Conservation (phyloP, 1,140 invertebrate genomes). For the Temnothorax nylanderi region DNA sequence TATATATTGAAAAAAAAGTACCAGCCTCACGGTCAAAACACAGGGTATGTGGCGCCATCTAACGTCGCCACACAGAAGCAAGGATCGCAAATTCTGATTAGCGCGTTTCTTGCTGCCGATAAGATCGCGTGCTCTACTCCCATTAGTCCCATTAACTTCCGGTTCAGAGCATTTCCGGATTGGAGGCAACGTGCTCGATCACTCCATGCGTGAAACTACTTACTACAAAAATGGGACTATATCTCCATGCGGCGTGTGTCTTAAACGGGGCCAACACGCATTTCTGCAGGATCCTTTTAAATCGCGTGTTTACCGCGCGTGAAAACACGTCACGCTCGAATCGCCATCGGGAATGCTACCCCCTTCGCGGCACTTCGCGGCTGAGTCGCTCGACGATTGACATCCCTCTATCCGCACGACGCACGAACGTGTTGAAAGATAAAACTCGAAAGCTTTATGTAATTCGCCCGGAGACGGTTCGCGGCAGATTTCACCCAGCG, state of each 20-base stretch:
- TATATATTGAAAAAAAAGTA: too few relatives aligned
- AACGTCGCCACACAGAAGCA: background rate
- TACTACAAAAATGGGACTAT: constrained; percentile 44
- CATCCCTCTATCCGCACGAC: background rate
- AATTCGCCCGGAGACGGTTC: background rate
- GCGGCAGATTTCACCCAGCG: background rate
- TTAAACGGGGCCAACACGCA: constrained; percentile 70
- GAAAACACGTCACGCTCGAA: background rate
- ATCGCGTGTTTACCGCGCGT: constrained; percentile 53
- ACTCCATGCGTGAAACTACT: constrained; percentile 29
- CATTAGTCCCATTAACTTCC: background rate
- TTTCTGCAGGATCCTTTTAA: constrained; percentile 74
- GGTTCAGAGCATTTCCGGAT: background rate
- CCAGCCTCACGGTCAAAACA: background rate
- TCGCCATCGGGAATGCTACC: background rate
- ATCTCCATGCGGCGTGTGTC: constrained; percentile 51
- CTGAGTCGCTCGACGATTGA: background rate
- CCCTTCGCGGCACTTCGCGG: background rate
- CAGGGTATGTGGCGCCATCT: background rate
- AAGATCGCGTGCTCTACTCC: background rate
- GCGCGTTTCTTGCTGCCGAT: background rate
- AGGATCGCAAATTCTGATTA: background rate
- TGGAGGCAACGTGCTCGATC: background rate
- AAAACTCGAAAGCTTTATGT: constrained; percentile 12
- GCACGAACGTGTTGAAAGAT: background rate